phyloP scores from a whole-genome alignment of 1,140 invertebrate genomes.

The Panulirus ornatus region DNA sequence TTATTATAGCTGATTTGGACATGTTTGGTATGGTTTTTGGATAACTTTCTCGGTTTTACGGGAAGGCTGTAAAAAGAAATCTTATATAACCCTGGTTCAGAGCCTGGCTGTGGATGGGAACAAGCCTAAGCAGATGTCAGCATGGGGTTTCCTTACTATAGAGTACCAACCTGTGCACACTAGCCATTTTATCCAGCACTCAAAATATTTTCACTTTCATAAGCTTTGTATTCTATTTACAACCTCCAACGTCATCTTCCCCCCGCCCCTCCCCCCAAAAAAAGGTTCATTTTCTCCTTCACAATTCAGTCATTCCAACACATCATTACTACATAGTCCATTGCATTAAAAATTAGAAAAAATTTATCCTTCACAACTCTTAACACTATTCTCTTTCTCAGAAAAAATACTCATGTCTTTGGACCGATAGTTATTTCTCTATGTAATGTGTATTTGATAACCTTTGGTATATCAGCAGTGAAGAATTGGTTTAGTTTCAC shows the following conservation, averaged over 20 bases:
- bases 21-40: slow-evolving; percentile 44
- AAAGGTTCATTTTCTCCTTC: background rate
- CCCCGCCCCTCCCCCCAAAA: background rate
- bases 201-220: slow-evolving; percentile 24
- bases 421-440: no score
- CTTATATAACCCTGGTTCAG: slow-evolving; percentile 17
- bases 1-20: slow-evolving; percentile 55
- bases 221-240: background rate
- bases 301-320: no score
- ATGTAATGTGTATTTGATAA: no score
- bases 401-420: no score
- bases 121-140: background rate
- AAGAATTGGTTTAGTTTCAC: no score
- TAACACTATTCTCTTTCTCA: no score
- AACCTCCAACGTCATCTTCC: background rate
- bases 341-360: no score
- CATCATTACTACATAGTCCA: no score
- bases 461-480: no score
- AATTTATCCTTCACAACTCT: no score
- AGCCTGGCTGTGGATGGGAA: background rate
- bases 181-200: slow-evolving; percentile 29
- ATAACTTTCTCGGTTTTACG: slow-evolving; percentile 67
- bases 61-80: slow-evolving; percentile 43
- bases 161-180: slow-evolving; percentile 12
- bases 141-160: background rate